phyloP scores from a whole-genome alignment of 2,113 vertebrate species.

The Oophaga pumilio region DNA sequence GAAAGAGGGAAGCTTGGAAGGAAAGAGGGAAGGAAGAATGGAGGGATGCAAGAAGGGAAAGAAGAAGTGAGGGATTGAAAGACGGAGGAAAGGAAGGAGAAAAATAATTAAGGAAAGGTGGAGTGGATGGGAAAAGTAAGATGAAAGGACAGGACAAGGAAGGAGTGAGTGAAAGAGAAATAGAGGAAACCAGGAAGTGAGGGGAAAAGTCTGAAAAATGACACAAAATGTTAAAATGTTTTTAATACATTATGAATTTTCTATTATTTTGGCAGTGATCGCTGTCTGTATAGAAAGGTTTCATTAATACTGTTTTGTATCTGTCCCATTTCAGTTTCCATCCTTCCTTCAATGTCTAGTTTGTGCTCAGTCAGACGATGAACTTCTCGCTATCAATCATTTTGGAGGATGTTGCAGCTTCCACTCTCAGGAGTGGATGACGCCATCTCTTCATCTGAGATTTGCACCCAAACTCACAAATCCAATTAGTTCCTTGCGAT shows the following conservation, averaged over 20 bases:
- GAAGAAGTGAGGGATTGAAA: background rate
- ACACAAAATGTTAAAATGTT: too few relatives aligned
- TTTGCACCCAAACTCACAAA: constrained; percentile 2
- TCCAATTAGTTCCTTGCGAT: constrained; percentile 1
- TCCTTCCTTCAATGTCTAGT: background rate
- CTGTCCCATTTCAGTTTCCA: background rate
- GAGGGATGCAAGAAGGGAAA: constrained; percentile 1
- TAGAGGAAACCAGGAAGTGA: too few relatives aligned
- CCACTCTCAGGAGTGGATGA: background rate
- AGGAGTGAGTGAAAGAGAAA: background rate
- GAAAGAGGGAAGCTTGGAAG: constrained; percentile 44
- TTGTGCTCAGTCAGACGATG: background rate
- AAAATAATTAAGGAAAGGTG: constrained; percentile 29
- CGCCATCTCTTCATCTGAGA: background rate
- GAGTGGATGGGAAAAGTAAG: background rate
- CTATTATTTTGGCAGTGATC: too few relatives aligned
- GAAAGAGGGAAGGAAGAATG: constrained; percentile 14
- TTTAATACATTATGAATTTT: too few relatives aligned
- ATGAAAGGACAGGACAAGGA: accelerated
- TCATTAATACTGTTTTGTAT: too few relatives aligned
- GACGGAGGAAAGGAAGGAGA: background rate
- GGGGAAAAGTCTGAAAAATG: too few relatives aligned
- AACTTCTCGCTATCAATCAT: background rate
- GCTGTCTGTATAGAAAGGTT: too few relatives aligned
- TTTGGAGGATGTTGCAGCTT: background rate